Evolutionary conservation across 1,140 invertebrate species (phyloP), one percentile per base, ranked within the genome.

Genomic region (Oncopodura yosiiana): DNA sequence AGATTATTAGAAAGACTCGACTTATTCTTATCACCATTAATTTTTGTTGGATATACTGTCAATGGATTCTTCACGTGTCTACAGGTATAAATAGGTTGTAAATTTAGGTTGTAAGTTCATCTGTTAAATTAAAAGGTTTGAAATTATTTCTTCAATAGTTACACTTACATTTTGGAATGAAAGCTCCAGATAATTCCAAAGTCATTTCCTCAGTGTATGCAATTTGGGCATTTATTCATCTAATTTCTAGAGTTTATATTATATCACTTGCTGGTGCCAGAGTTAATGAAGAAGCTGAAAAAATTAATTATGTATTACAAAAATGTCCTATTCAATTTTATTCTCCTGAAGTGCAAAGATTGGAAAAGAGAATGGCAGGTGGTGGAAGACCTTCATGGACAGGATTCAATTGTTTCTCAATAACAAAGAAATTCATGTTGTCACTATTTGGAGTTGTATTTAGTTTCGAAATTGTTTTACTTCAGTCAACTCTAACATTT

Each of bases 401-500:
- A 37, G 58, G 58, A 8, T 32, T 56, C 9, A 50, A 50, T 3
- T 61, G 58, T 37, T 61, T 61, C 49, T 12, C 34, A 11, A 26
- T 61, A 1, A 48, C 53, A 2, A 48, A 50, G 18, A 37, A 53
- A 3, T 61, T 61, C 30, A 52, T 61, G 24, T 18, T 61, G 14
- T 26, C 24, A 3, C 27, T 61, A 36, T 18, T 56, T 8, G 43
- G 49, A 29, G 52, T 54, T 0, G 30, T 60, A 27, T 60, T 60
- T 32, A 60, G 53, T 0, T 56, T 55, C 24, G 58, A 60, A 56
- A 60, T 60, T 9, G 53, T 60, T 8, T 45, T 60, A 9, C 38
- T 60, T 16, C 58, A 60, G 26, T 23, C 53, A 19, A 36, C n/a
- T n/a, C 44, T 18, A 45, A n/a, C n/a, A n/a, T n/a, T n/a, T n/a